Conservation (phyloP, 2,888 invertebrate genomes). For the Acleris laterana region DNA sequence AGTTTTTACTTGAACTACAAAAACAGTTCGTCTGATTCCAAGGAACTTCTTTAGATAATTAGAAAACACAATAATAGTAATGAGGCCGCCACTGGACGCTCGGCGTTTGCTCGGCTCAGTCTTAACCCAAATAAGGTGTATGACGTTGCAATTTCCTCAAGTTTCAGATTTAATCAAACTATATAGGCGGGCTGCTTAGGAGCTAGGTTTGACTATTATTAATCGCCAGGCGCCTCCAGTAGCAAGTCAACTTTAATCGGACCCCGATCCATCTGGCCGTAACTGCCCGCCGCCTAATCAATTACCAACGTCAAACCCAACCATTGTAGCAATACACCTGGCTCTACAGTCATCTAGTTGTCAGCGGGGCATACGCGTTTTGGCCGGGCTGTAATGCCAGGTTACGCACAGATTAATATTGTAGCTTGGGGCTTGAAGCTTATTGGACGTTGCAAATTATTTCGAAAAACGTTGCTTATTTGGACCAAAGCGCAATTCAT, state of each 20-base stretch:
- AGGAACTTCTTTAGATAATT: no score
- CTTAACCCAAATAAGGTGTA: neutral
- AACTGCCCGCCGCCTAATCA: slow-evolving; percentile 31
- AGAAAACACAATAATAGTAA: no score
- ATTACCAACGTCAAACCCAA: slow-evolving; percentile 21
- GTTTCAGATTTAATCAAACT: neutral
- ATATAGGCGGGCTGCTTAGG: neutral
- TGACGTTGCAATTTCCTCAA: neutral
- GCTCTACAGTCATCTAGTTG: neutral
- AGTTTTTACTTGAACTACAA: no score
- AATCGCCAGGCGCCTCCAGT: slow-evolving; percentile 12
- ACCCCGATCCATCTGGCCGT: slow-evolving; percentile 26
- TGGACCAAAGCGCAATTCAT: neutral
- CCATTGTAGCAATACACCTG: slow-evolving; percentile 11
- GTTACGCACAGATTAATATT: slow-evolving; percentile 10
- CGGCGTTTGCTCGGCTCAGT: no score
- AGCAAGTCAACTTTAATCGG: slow-evolving; percentile 35
- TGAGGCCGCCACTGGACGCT: no score
- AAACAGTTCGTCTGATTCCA: no score
- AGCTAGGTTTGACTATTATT: slow-evolving; percentile 14
- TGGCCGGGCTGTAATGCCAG: slow-evolving; percentile 7
- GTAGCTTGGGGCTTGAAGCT: neutral
- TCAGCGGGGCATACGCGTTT: slow-evolving; percentile 10
- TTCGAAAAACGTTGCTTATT: neutral
- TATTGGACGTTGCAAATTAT: neutral